Base-by-base conservation (phyloP, 2,888 invertebrate genomes). In the Sericinus montela region DNA sequence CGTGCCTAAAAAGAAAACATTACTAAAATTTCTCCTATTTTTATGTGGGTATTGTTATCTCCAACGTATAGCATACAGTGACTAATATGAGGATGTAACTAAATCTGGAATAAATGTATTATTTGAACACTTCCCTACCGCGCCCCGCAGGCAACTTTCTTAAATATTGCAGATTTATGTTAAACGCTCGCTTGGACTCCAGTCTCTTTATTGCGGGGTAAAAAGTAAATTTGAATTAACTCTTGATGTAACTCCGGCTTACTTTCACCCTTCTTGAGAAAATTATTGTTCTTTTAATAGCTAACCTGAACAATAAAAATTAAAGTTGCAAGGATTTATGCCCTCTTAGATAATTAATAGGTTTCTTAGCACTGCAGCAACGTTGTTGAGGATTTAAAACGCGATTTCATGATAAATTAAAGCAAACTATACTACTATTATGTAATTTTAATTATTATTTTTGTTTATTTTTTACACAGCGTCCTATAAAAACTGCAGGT, bases 81-180 rank as follows among this genome's bases (percentile, higher is more conserved):
- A 40, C 28, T 41, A 30, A 56, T 56, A 59, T 65, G 60, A 65
- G 62, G 59, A 56, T 45, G 42, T 55, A 38, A 54, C 57, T 57
- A 64, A 59, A 68, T 58, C 59, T 60, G 36, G 51, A 34, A 38
- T 70, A 69, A 46, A 40, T 40, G 40, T 46, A 45, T 30, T 67
- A 72, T 73, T 67, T 54, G 60, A 67, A 67, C 67, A 68, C 67
- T 63, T 54, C 48, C 29, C 58, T 52, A 52, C 51, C 60, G 32
- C 32, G 53, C 51, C 45, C 44, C 51, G 43, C 45, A 42, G 64
- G 58, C 62, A 74, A 76, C 61, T 75, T 72, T 55, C 60, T 75
- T 78, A 74, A 77, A 76, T 75, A 78, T 80, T 81, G 75, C 74
- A 80, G 76, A 82, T 81, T 83, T 81, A 82, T 81, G 80, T 72